phyloP scores from a whole-genome alignment of 2,797 vertebrate genomes.

The Neosalanx taihuensis region DNA sequence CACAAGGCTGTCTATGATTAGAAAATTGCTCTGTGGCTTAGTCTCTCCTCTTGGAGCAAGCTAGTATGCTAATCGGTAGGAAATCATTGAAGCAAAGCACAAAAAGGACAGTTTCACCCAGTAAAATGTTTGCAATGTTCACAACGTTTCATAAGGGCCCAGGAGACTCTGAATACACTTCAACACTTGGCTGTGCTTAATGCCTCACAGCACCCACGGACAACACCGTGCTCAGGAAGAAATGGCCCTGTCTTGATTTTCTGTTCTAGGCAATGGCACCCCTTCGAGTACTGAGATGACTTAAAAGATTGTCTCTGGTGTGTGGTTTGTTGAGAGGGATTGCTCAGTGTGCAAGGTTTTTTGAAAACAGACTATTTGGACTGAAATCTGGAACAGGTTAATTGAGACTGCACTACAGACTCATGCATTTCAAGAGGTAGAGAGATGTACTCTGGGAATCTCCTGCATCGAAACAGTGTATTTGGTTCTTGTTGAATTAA shows the following conservation, averaged over 20 bases:
- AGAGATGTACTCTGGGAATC: no score
- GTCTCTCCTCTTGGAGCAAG: slow-evolving; percentile 42
- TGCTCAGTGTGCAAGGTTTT: background rate
- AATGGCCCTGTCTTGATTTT: slow-evolving; percentile 23
- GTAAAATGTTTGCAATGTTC: slow-evolving; percentile 23
- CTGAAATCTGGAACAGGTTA: background rate
- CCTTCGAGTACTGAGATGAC: background rate
- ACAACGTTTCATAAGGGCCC: slow-evolving; percentile 19
- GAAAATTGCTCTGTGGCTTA: slow-evolving; percentile 40
- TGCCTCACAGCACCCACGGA: slow-evolving; percentile 38
- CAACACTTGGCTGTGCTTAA: slow-evolving; percentile 13
- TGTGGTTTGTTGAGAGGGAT: background rate
- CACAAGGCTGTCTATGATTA: slow-evolving; percentile 43
- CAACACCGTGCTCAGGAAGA: slow-evolving; percentile 21
- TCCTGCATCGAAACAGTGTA: background rate
- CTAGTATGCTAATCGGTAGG: slow-evolving; percentile 44
- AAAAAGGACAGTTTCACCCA: slow-evolving; percentile 21
- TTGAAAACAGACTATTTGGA: background rate
- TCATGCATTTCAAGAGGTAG: background rate
- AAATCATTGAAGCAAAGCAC: slow-evolving; percentile 32
- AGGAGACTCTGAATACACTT: slow-evolving; percentile 28
- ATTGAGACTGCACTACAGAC: background rate
- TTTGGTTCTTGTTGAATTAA: background rate
- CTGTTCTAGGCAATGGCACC: background rate
- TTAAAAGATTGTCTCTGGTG: background rate